Evolutionary conservation across 2,797 vertebrate species (phyloP), one percentile per base, ranked within the genome.

Genomic region (Poecile montanus): DNA sequence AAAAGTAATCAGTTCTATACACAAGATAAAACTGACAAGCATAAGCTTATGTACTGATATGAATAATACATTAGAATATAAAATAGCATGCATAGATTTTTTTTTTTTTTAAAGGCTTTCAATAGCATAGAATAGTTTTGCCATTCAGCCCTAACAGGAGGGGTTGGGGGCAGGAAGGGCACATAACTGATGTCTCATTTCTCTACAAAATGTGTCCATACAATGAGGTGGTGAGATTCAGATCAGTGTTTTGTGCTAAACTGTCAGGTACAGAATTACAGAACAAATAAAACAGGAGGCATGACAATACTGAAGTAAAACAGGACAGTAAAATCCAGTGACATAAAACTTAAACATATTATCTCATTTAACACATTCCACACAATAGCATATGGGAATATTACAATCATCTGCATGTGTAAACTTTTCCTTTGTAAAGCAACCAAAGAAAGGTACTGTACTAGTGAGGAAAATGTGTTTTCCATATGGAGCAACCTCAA

Each of bases 51-150:
- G 98, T 93, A 97, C 97, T 98, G 98, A 98, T 98, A 97, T 80
- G 97, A 98, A 97, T 97, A 98, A 97, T 94, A 98, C 98, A 98
- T 96, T 97, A 97, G 97, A 98, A 97, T 98, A 98, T 97, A 98
- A 98, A 96, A 98, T 95, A 96, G 98, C 98, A 99, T 99, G 98
- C 98, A 98, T 98, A 98, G 98, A 90, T 98, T 98, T 95, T 14
- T 91, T 95, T 14, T 91, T 44, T 40, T 92, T 95, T 91, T 3
- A 70, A 86, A 98, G 97, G 87, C 95, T 98, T 98, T 97, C 98
- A 97, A 97, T 97, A 96, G 97, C 98, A 98, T 97, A 98, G 97
- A 96, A 93, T 73, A 89, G 96, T 79, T 95, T 79, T 81, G 87
- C 84, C 74, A 65, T 84, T 95, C 90, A 92, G 79, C 89, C 84